Percentiles rank a stretch among this genome's conserved stretches.
Evolutionary conservation across 2,888 invertebrate species (phyloP).

Genomic region (Trachelus troglodyta): DNA sequence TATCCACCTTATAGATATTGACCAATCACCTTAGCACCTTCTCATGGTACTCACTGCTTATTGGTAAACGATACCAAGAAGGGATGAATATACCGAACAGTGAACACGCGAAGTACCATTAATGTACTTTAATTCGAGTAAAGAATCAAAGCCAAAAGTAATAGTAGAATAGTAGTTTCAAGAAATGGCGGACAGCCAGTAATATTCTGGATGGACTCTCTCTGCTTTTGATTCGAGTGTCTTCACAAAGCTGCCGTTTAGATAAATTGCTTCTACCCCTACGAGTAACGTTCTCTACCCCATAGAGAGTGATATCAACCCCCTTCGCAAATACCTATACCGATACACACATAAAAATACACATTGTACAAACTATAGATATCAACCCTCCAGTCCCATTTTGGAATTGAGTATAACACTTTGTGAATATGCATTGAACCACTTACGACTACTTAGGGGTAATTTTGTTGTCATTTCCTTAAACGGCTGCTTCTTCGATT

Average conservation of each 20-base stretch:
- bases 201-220: constrained; percentile 54
- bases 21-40: neutral
- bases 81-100: neutral
- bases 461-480: neutral
- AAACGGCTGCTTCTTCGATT: neutral
- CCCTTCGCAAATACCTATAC: neutral
- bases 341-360: neutral
- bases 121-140: constrained; percentile 30
- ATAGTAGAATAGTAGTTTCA: constrained; percentile 28
- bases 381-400: neutral
- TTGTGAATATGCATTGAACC: neutral
- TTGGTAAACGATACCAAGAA: neutral
- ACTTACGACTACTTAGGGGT: neutral
- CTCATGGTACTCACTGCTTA: neutral
- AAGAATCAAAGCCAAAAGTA: constrained; percentile 42
- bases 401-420: neutral
- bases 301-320: neutral
- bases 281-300: neutral
- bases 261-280: constrained; percentile 50
- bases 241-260: constrained; percentile 46
- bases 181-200: constrained; percentile 36
- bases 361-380: neutral
- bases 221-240: constrained; percentile 43
- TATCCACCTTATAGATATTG: neutral
- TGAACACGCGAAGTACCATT: neutral